These are phyloP conservation scores for Piprites chloris DNA, from an alignment of 2,113 vertebrate genomes.

Conservation along the genomic window DNA sequence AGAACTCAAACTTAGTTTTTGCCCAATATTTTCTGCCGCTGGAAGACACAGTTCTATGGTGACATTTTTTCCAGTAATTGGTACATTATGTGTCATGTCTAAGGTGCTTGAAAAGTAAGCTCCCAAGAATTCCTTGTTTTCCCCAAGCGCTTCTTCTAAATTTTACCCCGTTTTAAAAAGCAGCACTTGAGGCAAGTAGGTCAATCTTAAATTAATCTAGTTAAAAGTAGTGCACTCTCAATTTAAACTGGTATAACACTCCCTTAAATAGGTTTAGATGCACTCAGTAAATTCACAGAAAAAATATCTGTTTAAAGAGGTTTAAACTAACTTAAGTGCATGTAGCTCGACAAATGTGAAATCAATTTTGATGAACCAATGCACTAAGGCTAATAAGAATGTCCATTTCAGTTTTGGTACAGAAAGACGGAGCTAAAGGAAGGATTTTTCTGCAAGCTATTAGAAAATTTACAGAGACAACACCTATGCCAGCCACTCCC, in stretches of 20 bases:
- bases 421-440: neutral
- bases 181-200: constrained; percentile 16
- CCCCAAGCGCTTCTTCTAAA: neutral
- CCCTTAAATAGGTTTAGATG: constrained; percentile 45
- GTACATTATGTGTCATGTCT: neutral
- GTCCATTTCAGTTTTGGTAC: neutral
- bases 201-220: constrained; percentile 42
- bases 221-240: constrained; percentile 14
- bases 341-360: neutral
- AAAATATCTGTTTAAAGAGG: neutral
- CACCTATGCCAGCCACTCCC: neutral
- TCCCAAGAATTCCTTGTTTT: neutral
- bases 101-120: neutral
- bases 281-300: neutral
- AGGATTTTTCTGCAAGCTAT: neutral
- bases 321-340: constrained; percentile 1
- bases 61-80: neutral
- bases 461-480: neutral
- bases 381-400: neutral
- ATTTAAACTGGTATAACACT: constrained; percentile 40
- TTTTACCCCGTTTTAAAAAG: neutral
- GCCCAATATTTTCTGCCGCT: neutral
- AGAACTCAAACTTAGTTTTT: neutral
- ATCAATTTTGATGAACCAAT: neutral
- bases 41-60: neutral